phyloP scores from a whole-genome alignment of 2,113 vertebrate genomes.

The Petrocephalus microphthalmus region DNA sequence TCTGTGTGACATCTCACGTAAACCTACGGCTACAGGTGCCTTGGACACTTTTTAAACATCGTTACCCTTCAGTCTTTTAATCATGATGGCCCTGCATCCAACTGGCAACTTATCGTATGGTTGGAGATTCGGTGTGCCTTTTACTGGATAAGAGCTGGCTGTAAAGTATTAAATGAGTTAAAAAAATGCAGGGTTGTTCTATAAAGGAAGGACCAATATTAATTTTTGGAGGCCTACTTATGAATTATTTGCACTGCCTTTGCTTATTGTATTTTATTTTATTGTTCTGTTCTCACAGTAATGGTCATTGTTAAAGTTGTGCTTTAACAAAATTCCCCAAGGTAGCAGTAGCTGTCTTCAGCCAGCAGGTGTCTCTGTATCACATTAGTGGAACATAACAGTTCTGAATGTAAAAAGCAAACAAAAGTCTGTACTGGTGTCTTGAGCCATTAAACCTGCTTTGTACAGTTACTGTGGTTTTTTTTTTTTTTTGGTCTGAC shows the following conservation, averaged over 20 bases:
- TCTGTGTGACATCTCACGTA: background rate
- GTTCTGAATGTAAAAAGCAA: background rate
- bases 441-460: conserved; percentile 1
- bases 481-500: background rate
- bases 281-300: background rate
- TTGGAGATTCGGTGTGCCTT: background rate
- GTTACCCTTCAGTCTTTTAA: background rate
- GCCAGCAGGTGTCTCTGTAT: conserved; percentile 24
- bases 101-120: background rate
- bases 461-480: background rate
- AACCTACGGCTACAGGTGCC: background rate
- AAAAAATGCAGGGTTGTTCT: conserved; percentile 7
- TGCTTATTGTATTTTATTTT: conserved; percentile 1
- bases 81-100: background rate
- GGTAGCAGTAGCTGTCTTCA: background rate
- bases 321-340: background rate
- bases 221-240: background rate
- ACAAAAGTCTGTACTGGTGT: conserved; percentile 11
- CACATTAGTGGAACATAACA: background rate
- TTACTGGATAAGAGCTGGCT: background rate
- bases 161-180: background rate
- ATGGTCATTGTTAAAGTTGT: conserved; percentile 10
- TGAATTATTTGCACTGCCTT: conserved; percentile 6
- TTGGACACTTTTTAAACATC: conserved; percentile 15
- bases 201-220: conserved; percentile 16